These are phyloP conservation scores for Abramis brama DNA, from an alignment of 2,113 vertebrate species.

Conservation along the genomic window DNA sequence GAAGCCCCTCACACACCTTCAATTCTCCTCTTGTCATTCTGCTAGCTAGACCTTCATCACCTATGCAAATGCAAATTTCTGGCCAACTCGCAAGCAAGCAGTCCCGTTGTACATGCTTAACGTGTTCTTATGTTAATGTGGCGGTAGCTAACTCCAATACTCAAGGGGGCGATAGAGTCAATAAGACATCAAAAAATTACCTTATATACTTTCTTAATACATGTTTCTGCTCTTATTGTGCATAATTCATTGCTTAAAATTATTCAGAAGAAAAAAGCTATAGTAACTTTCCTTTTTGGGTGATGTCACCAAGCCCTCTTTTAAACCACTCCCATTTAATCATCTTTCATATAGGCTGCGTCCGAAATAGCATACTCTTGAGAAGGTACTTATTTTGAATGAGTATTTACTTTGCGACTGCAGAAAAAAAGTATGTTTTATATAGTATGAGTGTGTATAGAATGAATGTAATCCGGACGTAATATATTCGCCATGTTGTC, in stretches of 20 bases:
- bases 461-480: too few relatives aligned
- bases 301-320: neutral
- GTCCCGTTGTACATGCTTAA: neutral
- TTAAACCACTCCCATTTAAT: neutral
- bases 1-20: slow-evolving; percentile 31
- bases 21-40: slow-evolving; percentile 6
- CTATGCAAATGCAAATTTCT: neutral
- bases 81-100: neutral
- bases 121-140: neutral
- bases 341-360: neutral
- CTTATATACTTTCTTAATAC: neutral
- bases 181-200: neutral
- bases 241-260: neutral
- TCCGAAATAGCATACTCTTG: too few relatives aligned
- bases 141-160: neutral
- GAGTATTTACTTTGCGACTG: too few relatives aligned
- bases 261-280: neutral
- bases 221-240: neutral
- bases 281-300: neutral
- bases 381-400: too few relatives aligned
- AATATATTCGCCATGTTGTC: too few relatives aligned
- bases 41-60: slow-evolving; percentile 2
- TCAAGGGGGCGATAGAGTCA: neutral
- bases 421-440: too few relatives aligned
- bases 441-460: too few relatives aligned